These are phyloP conservation scores for Hoplodrina blanda DNA, from an alignment of 2,888 invertebrate genomes.

Conservation along the genomic window DNA sequence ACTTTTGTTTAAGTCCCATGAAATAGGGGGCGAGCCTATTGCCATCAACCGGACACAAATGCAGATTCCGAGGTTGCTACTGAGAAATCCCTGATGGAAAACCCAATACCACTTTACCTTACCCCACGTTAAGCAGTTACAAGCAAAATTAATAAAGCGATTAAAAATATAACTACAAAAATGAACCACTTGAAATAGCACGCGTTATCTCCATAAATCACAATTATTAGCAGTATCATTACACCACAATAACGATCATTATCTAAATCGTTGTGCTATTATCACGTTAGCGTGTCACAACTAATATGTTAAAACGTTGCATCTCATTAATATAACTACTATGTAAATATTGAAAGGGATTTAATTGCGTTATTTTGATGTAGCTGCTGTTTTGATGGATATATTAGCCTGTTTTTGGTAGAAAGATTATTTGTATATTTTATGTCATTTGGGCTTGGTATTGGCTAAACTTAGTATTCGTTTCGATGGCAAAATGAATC, in stretches of 20 bases:
- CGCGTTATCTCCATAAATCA: constrained; percentile 45
- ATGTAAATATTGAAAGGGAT: constrained; percentile 49
- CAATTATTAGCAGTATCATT: constrained; percentile 48
- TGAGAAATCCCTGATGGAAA: no score
- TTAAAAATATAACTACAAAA: constrained; percentile 13
- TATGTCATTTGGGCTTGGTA: background rate
- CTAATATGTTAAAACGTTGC: constrained; percentile 60
- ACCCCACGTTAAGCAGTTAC: no score
- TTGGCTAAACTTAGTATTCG: no score
- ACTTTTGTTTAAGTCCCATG: no score
- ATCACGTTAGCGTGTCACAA: constrained; percentile 58
- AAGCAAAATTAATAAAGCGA: background rate
- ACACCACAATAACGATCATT: constrained; percentile 54
- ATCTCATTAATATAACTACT: constrained; percentile 51
- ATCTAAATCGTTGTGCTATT: constrained; percentile 62
- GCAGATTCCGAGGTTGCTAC: no score
- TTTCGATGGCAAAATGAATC: no score
- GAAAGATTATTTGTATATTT: background rate
- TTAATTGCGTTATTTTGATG: constrained; percentile 41
- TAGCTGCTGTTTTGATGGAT: background rate
- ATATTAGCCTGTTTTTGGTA: background rate
- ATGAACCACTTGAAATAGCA: constrained; percentile 2
- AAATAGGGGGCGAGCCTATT: no score
- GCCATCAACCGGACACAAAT: no score
- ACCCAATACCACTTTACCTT: no score